phyloP scores from a whole-genome alignment of 2,888 invertebrate species.

The Portevinia maculata region DNA sequence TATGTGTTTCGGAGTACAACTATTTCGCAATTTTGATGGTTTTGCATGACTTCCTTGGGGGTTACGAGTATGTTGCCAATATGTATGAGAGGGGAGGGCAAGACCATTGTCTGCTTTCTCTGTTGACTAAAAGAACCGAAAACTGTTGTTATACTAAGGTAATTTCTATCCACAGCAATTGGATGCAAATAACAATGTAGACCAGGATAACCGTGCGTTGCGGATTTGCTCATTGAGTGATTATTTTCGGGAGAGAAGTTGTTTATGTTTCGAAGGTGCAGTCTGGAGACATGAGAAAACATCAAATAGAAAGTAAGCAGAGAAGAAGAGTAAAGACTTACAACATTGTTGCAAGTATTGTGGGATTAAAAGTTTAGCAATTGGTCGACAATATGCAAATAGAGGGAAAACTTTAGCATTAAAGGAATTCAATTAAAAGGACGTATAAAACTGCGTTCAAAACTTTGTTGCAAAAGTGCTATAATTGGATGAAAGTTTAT shows the following conservation, averaged over 20 bases:
- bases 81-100: slow-evolving; percentile 5
- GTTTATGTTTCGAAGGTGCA: not conserved
- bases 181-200: slow-evolving; percentile 41
- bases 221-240: slow-evolving; percentile 64
- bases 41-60: slow-evolving; percentile 63
- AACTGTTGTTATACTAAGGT: slow-evolving; percentile 69
- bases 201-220: slow-evolving; percentile 37
- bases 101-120: slow-evolving; percentile 12
- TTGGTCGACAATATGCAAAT: slow-evolving; percentile 65
- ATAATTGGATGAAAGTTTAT: slow-evolving; percentile 64
- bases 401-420: slow-evolving; percentile 34
- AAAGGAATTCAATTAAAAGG: slow-evolving; percentile 52
- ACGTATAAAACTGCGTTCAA: not conserved
- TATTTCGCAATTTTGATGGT: slow-evolving; percentile 66
- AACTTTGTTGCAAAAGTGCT: slow-evolving; percentile 55
- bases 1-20: slow-evolving; percentile 58
- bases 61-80: slow-evolving; percentile 15
- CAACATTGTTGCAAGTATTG: slow-evolving; percentile 65
- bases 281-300: not conserved
- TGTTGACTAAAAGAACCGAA: slow-evolving; percentile 35
- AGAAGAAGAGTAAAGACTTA: slow-evolving; percentile 62
- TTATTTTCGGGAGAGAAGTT: slow-evolving; percentile 54
- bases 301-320: not conserved
- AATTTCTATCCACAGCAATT: slow-evolving; percentile 49
- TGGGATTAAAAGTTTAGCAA: slow-evolving; percentile 46